Conservation (phyloP, 2,888 invertebrate genomes). For the Leucophenga maculata region DNA sequence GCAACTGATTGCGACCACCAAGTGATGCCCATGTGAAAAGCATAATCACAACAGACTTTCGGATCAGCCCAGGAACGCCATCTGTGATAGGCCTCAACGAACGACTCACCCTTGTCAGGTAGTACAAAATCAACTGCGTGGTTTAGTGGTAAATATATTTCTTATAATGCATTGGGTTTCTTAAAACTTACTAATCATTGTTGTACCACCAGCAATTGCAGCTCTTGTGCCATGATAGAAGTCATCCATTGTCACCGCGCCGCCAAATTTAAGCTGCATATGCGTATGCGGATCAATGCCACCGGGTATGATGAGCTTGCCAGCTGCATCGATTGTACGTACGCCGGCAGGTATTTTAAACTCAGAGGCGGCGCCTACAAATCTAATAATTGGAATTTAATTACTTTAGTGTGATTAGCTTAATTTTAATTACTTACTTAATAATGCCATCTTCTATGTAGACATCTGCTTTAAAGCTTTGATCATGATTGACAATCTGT, state of each 20-base stretch:
- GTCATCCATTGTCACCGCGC: constrained; percentile 90
- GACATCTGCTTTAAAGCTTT: constrained; percentile 89
- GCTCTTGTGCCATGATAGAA: constrained; percentile 99
- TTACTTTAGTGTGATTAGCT: not conserved
- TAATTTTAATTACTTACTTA: constrained; percentile 78
- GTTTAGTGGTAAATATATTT: constrained; percentile 37
- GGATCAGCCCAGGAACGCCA: constrained; percentile 94
- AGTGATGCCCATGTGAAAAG: constrained; percentile 91
- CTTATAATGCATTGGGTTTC: too few relatives aligned
- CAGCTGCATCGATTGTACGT: constrained; percentile 91
- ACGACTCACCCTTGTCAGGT: constrained; percentile 86
- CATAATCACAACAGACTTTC: constrained; percentile 98
- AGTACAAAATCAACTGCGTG: constrained; percentile 91
- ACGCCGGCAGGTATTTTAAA: constrained; percentile 86
- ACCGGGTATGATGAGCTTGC: constrained; percentile 93
- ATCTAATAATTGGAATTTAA: constrained; percentile 51
- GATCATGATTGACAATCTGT: constrained; percentile 94
- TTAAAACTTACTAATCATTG: constrained; percentile 87
- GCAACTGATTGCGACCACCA: constrained; percentile 87
- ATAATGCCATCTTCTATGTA: constrained; percentile 98
- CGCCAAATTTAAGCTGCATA: constrained; percentile 93
- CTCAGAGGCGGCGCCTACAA: constrained; percentile 69
- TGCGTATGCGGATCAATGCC: constrained; percentile 99
- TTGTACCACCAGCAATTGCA: constrained; percentile 97
- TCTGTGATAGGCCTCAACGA: constrained; percentile 90